Evolutionary conservation across 2,113 vertebrate genomes (phyloP).

Genomic region (Lepidothrix coronata): DNA sequence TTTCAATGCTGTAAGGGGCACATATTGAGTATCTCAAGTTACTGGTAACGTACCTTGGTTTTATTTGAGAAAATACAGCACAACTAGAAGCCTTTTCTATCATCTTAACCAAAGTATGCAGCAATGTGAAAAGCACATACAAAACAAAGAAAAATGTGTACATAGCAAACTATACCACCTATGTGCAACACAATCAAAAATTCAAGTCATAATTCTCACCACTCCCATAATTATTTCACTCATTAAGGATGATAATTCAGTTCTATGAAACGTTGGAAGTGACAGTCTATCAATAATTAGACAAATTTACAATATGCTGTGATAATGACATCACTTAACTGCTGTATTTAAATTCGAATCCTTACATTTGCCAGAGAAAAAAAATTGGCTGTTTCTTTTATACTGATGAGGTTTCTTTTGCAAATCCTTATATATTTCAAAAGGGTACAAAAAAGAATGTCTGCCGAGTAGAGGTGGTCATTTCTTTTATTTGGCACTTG

Average conservation of each 20-base stretch:
- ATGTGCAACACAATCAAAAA: constrained; percentile 86
- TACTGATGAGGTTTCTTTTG: constrained; percentile 84
- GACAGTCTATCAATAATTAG: constrained; percentile 84
- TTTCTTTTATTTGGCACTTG: constrained; percentile 79
- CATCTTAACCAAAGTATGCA: constrained; percentile 76
- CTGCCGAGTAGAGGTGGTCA: constrained; percentile 53
- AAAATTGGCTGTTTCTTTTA: constrained; percentile 76
- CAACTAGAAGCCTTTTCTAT: constrained; percentile 64
- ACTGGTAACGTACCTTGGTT: constrained; percentile 56
- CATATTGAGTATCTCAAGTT: neutral
- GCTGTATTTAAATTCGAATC: constrained; percentile 74
- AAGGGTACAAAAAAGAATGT: constrained; percentile 72
- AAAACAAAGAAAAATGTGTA: constrained; percentile 82
- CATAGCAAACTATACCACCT: constrained; percentile 82
- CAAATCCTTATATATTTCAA: constrained; percentile 74
- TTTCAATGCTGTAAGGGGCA: neutral
- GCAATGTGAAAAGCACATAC: constrained; percentile 83
- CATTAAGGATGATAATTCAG: constrained; percentile 76
- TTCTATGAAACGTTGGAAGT: constrained; percentile 82
- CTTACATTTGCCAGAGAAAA: constrained; percentile 77
- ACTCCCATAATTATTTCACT: constrained; percentile 78
- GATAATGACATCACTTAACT: constrained; percentile 85
- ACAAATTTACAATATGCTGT: constrained; percentile 82
- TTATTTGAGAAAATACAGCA: constrained; percentile 67
- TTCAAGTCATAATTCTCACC: constrained; percentile 89